These are phyloP conservation scores for Diploscapter pachys DNA, from an alignment of 1,140 invertebrate species.

Conservation along the genomic window DNA sequence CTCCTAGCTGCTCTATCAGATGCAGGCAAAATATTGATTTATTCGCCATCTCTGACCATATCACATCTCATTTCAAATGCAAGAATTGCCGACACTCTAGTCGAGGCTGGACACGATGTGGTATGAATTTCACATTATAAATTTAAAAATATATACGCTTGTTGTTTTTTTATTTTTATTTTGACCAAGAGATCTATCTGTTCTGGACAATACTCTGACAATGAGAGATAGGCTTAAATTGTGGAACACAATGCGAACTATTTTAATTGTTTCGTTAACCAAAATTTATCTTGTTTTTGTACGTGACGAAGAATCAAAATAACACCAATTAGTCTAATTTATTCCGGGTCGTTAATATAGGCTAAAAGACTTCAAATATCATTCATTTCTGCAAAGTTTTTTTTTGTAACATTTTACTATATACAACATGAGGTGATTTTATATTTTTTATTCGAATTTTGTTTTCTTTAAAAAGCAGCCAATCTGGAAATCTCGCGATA, in stretches of 20 bases:
- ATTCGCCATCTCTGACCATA: too few species aligned
- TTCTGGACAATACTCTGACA: not conserved
- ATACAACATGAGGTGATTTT: too few species aligned
- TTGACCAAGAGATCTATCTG: not conserved
- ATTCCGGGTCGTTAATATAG: too few species aligned
- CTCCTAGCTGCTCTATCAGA: too few species aligned
- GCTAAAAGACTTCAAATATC: too few species aligned
- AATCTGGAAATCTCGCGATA: not conserved
- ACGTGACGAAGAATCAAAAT: not conserved
- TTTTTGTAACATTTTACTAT: too few species aligned
- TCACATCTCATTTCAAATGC: constrained; percentile 37
- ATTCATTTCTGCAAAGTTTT: too few species aligned
- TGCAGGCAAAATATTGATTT: too few species aligned
- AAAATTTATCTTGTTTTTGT: not conserved
- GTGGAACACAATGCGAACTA: constrained; percentile 5
- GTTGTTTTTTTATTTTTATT: too few species aligned
- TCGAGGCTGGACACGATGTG: constrained; percentile 37
- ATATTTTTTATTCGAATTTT: too few species aligned
- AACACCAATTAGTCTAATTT: too few species aligned
- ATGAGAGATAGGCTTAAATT: constrained; percentile 1
- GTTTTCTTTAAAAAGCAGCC: not conserved
- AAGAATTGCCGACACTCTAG: constrained; percentile 36
- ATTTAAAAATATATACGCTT: too few species aligned
- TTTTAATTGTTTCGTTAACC: not conserved
- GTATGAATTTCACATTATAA: constrained; percentile 2